phyloP scores from a whole-genome alignment of 2,113 vertebrate species.

The Limnothrissa miodon region DNA sequence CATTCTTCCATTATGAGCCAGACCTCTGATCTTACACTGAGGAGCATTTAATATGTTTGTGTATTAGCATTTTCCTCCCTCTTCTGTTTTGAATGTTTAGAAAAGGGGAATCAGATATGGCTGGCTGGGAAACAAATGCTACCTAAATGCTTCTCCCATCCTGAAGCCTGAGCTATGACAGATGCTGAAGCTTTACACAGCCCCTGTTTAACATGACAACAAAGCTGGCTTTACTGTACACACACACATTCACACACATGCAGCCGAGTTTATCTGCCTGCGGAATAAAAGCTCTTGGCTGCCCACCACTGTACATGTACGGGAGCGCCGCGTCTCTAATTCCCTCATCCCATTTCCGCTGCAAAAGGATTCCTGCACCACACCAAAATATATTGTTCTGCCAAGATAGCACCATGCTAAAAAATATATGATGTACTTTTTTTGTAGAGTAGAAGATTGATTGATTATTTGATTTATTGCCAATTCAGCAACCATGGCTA shows the following conservation, averaged over 20 bases:
- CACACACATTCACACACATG: neutral
- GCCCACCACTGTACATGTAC: neutral
- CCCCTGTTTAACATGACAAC: neutral
- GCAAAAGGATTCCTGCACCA: neutral
- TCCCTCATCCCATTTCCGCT: neutral
- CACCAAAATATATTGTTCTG: neutral
- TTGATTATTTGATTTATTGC: too few species aligned
- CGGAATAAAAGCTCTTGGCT: neutral
- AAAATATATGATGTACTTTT: neutral
- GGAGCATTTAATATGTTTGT: too few species aligned
- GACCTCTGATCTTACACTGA: neutral
- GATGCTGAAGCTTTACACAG: neutral
- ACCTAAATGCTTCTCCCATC: neutral
- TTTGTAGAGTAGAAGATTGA: neutral
- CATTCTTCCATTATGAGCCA: neutral
- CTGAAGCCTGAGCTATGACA: neutral
- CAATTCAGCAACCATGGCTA: too few species aligned
- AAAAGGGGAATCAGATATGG: neutral
- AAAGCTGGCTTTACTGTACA: too few species aligned
- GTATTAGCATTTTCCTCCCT: neutral
- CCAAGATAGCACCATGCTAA: neutral
- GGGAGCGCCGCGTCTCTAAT: neutral
- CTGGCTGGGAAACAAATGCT: neutral
- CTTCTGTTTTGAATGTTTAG: neutral
- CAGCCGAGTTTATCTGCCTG: neutral